Base-by-base conservation (phyloP, 2,888 invertebrate genomes). In the Drosophila mercatorum region DNA sequence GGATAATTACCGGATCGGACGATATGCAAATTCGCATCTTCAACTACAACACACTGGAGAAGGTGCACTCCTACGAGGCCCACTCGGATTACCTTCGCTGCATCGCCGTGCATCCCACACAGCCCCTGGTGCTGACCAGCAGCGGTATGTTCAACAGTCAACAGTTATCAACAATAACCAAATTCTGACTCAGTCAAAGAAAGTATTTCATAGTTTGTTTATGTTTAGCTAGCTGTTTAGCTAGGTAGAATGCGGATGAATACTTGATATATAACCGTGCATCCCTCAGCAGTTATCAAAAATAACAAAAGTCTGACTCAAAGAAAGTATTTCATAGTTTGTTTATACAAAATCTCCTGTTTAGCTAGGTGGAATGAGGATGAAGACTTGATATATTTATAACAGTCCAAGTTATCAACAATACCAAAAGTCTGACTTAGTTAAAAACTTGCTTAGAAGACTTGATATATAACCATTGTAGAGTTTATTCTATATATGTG, bases 11-110 rank as follows among this genome's bases (percentile, higher is more conserved):
- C 2, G 99, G 99, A 22, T 99, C 99, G 0, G 98, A 98, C 94
- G 97, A 97, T 92, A 97, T 97, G 96, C 97, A 97, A 92, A 96
- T 99, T 34, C 95, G 99, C 73, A 96, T 99, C 38, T 99, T 98
- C 93, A 99, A 99, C 93, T 99, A 99, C 93, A 99, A 99, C 93
- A 99, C 99, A 0, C 93, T 99, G 81, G 99, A 99, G 92, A 94
- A 98, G 82, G 97, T 98, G 5, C 98, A 99, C 91, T 95, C 97
- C 5, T 99, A 97, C 93, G 99, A 99, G 92, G 99, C 99, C 0
- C 99, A 99, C 93, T 98, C 99, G 2, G 99, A 99, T 93, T 99
- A 99, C 93, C 96, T 99, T 31, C 95, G 99, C 74, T 97, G 97
- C 89, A 98, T 99, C 89, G 97, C 97, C 7, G 96, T 99, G 12